Evolutionary conservation across 2,797 vertebrate genomes (phyloP).

Genomic region (Lithobates sylvaticus): DNA sequence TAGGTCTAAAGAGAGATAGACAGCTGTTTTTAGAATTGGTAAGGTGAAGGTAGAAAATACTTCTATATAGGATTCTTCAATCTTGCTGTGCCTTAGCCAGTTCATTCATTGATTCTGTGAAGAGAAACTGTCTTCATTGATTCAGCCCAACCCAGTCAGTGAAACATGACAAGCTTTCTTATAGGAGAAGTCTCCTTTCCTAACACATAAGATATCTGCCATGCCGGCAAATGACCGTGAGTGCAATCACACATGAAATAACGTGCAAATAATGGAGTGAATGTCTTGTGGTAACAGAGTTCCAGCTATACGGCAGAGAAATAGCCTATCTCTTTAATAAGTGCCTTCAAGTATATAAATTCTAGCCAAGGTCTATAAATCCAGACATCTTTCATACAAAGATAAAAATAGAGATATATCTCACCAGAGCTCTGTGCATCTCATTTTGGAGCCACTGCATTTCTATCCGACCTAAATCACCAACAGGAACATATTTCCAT

Average conservation of each 20-base stretch:
- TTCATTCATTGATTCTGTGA: constrained; percentile 29
- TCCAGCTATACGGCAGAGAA: constrained; percentile 12
- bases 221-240: constrained; percentile 28
- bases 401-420: constrained; percentile 47
- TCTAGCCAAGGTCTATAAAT: constrained; percentile 29
- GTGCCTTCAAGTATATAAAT: constrained; percentile 39
- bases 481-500: constrained; percentile 50
- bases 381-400: constrained; percentile 35
- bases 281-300: constrained; percentile 17
- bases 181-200: constrained; percentile 21
- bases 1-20: background rate
- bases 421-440: constrained; percentile 7
- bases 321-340: constrained; percentile 37
- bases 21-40: background rate
- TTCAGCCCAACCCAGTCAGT: constrained; percentile 41
- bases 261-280: constrained; percentile 24
- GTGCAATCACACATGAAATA: constrained; percentile 55
- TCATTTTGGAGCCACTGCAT: constrained; percentile 28
- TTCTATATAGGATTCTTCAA: background rate
- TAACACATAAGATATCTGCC: constrained; percentile 22
- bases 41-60: background rate
- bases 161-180: constrained; percentile 48
- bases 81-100: background rate
- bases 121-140: constrained; percentile 31
- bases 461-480: constrained; percentile 42